Evolutionary conservation across 2,888 invertebrate genomes (phyloP).

Genomic region (Dermolepida albohirtum): DNA sequence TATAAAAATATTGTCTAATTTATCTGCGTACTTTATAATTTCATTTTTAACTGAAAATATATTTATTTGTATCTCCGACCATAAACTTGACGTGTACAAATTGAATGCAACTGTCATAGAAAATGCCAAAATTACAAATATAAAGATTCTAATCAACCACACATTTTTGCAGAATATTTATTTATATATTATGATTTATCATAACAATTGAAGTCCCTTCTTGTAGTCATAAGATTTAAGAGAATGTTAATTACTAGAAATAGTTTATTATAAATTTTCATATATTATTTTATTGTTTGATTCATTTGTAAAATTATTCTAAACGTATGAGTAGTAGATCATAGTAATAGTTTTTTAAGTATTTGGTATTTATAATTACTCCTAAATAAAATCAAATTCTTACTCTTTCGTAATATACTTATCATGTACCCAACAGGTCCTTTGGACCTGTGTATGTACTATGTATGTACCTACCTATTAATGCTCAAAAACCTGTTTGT

Average conservation of each 20-base stretch:
- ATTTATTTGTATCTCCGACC: constrained; percentile 16
- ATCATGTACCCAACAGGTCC: constrained; percentile 26
- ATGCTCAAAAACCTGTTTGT: constrained; percentile 52
- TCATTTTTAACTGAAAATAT: constrained; percentile 31
- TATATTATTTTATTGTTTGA: neutral
- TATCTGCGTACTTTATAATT: constrained; percentile 22
- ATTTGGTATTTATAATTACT: no score
- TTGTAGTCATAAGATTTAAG: no score
- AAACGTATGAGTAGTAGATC: no score
- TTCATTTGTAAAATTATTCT: neutral
- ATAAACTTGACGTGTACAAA: constrained; percentile 40
- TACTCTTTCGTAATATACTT: neutral
- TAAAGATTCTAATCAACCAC: constrained; percentile 1
- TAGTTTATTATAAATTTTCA: no score
- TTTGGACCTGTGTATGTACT: constrained; percentile 4
- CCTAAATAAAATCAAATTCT: neutral
- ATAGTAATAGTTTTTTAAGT: no score
- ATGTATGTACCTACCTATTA: constrained; percentile 42
- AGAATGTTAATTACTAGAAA: no score
- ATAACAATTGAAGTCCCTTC: no score
- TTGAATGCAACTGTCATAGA: constrained; percentile 24
- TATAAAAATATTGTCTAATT: constrained; percentile 32
- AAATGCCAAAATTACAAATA: constrained; percentile 20
- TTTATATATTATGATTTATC: no score
- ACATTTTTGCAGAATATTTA: no score